Base-by-base conservation (phyloP, 2,888 invertebrate species). In the Yponomeuta cagnagella region DNA sequence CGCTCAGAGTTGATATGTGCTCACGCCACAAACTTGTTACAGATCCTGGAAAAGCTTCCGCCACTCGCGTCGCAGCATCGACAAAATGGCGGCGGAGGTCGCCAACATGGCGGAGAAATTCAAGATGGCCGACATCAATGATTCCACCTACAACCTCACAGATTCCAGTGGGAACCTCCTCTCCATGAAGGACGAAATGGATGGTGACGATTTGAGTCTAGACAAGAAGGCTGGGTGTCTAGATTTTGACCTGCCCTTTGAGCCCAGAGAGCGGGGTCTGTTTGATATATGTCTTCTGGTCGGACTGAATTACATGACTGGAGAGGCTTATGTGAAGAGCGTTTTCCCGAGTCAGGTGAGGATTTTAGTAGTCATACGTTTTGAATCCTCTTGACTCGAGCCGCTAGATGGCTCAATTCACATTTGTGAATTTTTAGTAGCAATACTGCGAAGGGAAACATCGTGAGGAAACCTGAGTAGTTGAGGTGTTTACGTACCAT, bases 271-370 rank as follows among this genome's bases (percentile, higher is more conserved):
- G 15, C 82, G 80, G 23, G 87, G 93, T 8, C 77, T 96, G 69
- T 96, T 96, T 77, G 94, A 95, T 78, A 93, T 95, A 63, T 94
- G 96, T 74, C 78, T 96, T 12, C 85, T 96, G 72, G 94, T 96
- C 48, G 96, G 95, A 0, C 85, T 95, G 74, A 94, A 95, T 76
- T 91, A 94, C 77, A 93, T 94, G 86, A 93, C 92, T 0, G 94
- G 94, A 68, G 89, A 93, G 78, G 95, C 96, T 2, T 95, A 95
- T 80, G 94, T 96, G 71, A 96, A 95, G 80, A 94, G 93, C 75
- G 94, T 94, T 75, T 96, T 94, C 87, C 96, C 96, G 6, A 85
- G 86, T 74, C 92, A 94, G 87, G 95, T 95, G 79, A 92, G 93
- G 88, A 70, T 33, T 30, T 69, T 52, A 33, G 33, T 33, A 5